Base-by-base conservation (phyloP, 2,797 vertebrate species). In the Falco novaeseelandiae region DNA sequence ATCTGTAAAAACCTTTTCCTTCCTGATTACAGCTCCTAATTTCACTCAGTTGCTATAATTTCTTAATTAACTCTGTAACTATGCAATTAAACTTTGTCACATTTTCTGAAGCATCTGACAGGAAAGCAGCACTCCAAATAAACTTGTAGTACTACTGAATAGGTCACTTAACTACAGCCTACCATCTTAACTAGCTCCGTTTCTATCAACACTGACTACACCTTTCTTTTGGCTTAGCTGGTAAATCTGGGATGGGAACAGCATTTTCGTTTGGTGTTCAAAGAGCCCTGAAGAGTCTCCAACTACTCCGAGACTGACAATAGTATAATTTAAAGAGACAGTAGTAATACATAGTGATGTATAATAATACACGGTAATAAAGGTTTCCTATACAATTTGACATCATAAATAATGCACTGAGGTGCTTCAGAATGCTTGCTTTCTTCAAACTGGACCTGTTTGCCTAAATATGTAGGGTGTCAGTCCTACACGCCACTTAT, bases 91-190 rank as follows among this genome's bases (percentile, higher is more conserved):
- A 85, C 49, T 95, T 67, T 61, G 63, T 19, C 36, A 62, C 48
- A 83, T 92, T 96, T 94, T 90, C 73, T 87, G 62, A 79, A 90
- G 71, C 78, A 89, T 67, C 81, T 92, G 74, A 32, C 55, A 83
- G 14, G 44, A 95, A 93, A 93, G 29, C 90, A 84, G 29, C 8
- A 20, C 59, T 90, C 29, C 48, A 93, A 77, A 85, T 38, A 94
- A 84, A 83, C 63, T 38, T 66, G 18, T 8, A 52, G 25, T 30
- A 42, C 49, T 73, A 69, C 20, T 58, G 58, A 87, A 57, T 25
- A 83, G 1, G 20, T 84, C 17, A 4, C 34, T 51, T 90, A 89
- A 69, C 70, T 89, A 15, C n/a, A 72, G 42, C 40, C 15, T 65
- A 19, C 44, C 66, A 80, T 15, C 27, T 8, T 49, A 90, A 7